Conservation (phyloP, 2,113 vertebrate genomes). For the Passer domesticus region DNA sequence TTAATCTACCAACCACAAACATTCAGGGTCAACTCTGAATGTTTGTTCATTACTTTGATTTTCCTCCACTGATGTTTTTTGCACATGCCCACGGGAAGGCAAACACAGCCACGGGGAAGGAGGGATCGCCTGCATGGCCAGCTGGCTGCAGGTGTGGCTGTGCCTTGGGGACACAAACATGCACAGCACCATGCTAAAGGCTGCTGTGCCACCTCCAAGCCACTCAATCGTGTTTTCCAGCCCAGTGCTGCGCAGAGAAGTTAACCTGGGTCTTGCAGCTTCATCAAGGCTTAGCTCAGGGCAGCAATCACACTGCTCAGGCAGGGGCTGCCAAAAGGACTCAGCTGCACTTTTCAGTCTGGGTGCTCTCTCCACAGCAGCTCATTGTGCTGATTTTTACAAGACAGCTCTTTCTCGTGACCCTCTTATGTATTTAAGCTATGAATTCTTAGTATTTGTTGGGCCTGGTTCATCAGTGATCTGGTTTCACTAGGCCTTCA, state of each 20-base stretch:
- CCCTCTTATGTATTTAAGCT: not conserved
- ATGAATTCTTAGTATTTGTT: not conserved
- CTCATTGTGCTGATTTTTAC: not conserved
- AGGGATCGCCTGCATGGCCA: fast-evolving
- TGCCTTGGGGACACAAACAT: not conserved
- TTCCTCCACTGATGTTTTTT: not conserved
- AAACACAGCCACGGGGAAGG: not conserved
- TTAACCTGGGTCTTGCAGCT: not conserved
- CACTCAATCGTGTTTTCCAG: not conserved
- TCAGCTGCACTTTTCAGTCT: not conserved
- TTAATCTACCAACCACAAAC: not conserved
- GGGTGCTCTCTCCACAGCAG: not conserved
- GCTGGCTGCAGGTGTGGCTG: not conserved
- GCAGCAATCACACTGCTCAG: fast-evolving
- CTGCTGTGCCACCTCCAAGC: not conserved
- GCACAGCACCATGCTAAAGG: fast-evolving
- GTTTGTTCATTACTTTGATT: not conserved
- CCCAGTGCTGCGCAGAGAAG: not conserved
- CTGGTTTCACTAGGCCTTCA: not conserved
- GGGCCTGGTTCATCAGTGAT: not conserved
- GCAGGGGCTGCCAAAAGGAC: not conserved
- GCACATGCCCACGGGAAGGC: fast-evolving
- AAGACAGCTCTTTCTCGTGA: not conserved
- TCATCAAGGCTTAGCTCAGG: not conserved
- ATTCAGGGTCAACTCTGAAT: not conserved